Percentiles rank a stretch among this genome's conserved stretches.
Conservation (phyloP, 2,888 invertebrate genomes). For the Euplagia quadripunctaria region DNA sequence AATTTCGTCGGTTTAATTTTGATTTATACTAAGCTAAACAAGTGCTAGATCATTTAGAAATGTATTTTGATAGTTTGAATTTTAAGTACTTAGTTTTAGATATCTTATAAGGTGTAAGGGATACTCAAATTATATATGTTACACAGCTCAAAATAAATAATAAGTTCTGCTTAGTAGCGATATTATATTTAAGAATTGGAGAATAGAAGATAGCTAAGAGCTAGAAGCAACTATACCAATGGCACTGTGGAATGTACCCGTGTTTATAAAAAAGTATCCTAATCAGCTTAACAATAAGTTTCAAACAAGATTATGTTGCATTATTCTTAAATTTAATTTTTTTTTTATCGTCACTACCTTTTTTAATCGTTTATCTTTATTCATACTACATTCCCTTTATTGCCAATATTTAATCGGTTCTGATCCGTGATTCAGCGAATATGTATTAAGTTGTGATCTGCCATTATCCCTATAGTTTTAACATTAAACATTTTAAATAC, state of each 20-base stretch:
- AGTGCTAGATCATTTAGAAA: constrained; percentile 73
- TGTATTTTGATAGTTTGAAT: constrained; percentile 51
- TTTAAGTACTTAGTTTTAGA: constrained; percentile 44
- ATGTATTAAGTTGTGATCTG: constrained; percentile 85
- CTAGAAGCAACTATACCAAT: constrained; percentile 81
- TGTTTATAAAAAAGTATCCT: constrained; percentile 85
- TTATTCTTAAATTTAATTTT: constrained; percentile 75
- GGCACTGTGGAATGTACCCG: constrained; percentile 86
- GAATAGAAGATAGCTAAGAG: constrained; percentile 75
- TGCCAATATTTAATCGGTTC: constrained; percentile 75
- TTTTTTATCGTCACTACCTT: constrained; percentile 73
- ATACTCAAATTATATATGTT: constrained; percentile 40
- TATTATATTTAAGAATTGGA: constrained; percentile 63
- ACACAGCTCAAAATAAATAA: constrained; percentile 49
- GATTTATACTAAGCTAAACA: constrained; percentile 81
- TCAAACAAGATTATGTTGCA: constrained; percentile 82
- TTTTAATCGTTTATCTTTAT: constrained; percentile 65
- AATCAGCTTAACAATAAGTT: constrained; percentile 79
- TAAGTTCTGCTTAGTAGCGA: constrained; percentile 55
- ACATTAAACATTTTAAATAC: constrained; percentile 72
- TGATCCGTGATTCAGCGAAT: constrained; percentile 79
- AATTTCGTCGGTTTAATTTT: constrained; percentile 75
- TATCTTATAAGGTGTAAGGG: constrained; percentile 34
- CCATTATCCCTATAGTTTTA: constrained; percentile 81
- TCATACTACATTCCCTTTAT: constrained; percentile 71